A percentile compares a stretch with the other conserved stretches of the same genome.
These are phyloP conservation scores for Endomychus coccineus DNA, from an alignment of 2,888 invertebrate species.

Conservation along the genomic window DNA sequence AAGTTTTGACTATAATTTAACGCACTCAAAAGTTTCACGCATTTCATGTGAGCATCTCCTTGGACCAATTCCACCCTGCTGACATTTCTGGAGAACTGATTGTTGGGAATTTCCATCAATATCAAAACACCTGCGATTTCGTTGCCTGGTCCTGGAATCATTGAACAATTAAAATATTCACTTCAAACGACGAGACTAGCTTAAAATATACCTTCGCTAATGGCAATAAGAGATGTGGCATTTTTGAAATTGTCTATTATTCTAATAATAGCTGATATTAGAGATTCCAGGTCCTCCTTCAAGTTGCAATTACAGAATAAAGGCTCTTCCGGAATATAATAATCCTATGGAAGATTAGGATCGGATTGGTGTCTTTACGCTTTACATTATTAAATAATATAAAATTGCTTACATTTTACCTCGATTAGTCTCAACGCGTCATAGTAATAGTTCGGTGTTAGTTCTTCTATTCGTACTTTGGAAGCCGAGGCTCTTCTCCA, in stretches of 20 bases:
- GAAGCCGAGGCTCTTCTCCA: constrained; percentile 11
- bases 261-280: constrained; percentile 29
- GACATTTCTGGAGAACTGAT: constrained; percentile 35
- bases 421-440: constrained; percentile 23
- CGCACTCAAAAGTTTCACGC: constrained; percentile 29
- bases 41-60: constrained; percentile 35
- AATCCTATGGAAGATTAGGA: constrained; percentile 22
- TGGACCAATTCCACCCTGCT: constrained; percentile 32
- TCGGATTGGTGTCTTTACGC: neutral
- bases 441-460: constrained; percentile 23
- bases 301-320: constrained; percentile 35
- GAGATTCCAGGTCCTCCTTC: constrained; percentile 32
- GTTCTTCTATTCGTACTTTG: constrained; percentile 25
- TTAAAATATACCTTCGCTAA: constrained; percentile 18
- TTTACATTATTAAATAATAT: neutral
- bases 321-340: constrained; percentile 33
- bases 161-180: neutral
- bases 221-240: constrained; percentile 23
- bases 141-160: constrained; percentile 2
- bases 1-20: constrained; percentile 36
- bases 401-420: constrained; percentile 12
- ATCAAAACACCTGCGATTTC: constrained; percentile 34
- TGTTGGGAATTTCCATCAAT: constrained; percentile 32
- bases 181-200: too few species aligned
- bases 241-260: constrained; percentile 33